Evolutionary conservation across 2,888 invertebrate species (phyloP), one percentile per base, ranked within the genome.

Genomic region (Cerastis rubricosa): DNA sequence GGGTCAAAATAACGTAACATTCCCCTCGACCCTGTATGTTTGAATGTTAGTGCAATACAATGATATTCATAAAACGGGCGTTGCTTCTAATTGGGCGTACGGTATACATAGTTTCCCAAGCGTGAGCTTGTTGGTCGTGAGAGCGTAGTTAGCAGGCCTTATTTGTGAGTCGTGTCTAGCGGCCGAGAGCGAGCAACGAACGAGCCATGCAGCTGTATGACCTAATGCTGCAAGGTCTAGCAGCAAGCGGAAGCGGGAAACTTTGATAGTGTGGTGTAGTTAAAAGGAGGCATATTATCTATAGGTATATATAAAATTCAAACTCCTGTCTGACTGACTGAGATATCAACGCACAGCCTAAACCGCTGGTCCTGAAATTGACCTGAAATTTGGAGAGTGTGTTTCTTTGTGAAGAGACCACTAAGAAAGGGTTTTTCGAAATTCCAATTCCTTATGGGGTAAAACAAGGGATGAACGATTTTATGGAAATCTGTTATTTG

Each of bases 91-190:
- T 81, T 86, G 85, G 57, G 43, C 68, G 54, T 71, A 88, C 85
- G 82, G 84, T 81, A 83, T n/a, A n/a, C n/a, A n/a, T 19, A 69
- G 83, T 88, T 90, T 87, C 89, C 84, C 77, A 86, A 87, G 86
- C 87, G 83, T 77, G 88, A 85, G 85, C 66, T n/a, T 67, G 63
- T 40, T 29, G 54, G 54, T 90, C 94, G 94, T 94, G 94, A 91
- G 85, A 49, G 67, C 43, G 47, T 78, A 78, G 89, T 94, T 94
- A 94, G 92, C 91, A 88, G 68, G 72, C 12, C 8, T 59, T 91
- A 88, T 90, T 91, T 92, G 92, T 80, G 67, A 71, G 77, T 93
- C 93, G 92, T 93, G 88, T 67, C 80, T 69, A 84, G 85, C 68
- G 82, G 7, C 9, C 45, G 35, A 25, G 17, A 81, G 81, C 43